Base-by-base conservation (phyloP, 2,113 vertebrate genomes). In the Erinaceus europaeus region DNA sequence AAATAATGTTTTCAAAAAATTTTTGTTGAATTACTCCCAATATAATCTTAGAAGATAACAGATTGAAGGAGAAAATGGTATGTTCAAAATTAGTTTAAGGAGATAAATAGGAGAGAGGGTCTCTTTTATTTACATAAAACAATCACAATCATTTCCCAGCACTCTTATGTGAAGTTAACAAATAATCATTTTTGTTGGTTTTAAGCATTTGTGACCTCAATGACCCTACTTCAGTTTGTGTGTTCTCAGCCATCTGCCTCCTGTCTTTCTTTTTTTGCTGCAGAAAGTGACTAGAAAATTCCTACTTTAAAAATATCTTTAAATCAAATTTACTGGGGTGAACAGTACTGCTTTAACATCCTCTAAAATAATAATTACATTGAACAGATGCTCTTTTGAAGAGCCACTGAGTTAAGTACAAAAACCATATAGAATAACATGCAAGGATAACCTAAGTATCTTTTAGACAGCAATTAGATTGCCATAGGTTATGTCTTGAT, bases 71-170 rank as follows among this genome's bases (percentile, higher is more conserved):
- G 72, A 90, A 94, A 87, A 85, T 89, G 74, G 69, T 79, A 78
- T 77, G 46, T 53, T n/a, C 42, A 82, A 82, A 90, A 93, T 87
- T 92, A 94, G 94, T 95, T 94, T 87, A 87, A 89, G 89, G 90
- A 93, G 89, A 84, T 87, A 95, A 92, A 89, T 92, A 84, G 87
- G 75, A 90, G 40, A 86, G 74, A 84, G 36, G 89, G 84, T 86
- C 62, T 89, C 74, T 27, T 46, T 7, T 95, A 92, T 94, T 95
- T 94, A 92, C 89, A 86, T 90, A 91, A 94, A 94, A 94, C 87
- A 94, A 89, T 89, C 74, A 21, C 68, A 81, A 81, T 91, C 84
- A 75, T 93, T 93, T 93, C 87, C 84, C 71, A 82, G 89, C 53
- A 85, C 65, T 86, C 78, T 88, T 84, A 68, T 0, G 15, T 73